phyloP scores from a whole-genome alignment of 2,113 vertebrate species.

The Fregetta grallaria region DNA sequence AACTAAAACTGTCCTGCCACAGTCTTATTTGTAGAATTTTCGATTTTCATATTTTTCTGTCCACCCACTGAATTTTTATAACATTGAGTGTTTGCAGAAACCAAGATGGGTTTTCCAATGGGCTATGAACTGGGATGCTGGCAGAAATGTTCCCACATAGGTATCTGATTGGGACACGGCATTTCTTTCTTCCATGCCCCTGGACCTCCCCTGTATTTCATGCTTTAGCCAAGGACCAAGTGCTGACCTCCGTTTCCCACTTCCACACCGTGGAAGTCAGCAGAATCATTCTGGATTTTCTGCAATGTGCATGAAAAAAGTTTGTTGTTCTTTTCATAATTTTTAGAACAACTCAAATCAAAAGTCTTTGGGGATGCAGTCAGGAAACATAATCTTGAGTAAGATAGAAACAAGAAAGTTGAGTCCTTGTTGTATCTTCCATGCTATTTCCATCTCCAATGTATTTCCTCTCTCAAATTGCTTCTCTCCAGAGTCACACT shows the following conservation, averaged over 20 bases:
- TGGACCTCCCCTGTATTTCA: not conserved
- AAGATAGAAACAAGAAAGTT: constrained; percentile 43
- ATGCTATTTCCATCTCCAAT: constrained; percentile 52
- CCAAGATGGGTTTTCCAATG: not conserved
- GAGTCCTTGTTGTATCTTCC: constrained; percentile 34
- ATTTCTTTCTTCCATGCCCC: not conserved
- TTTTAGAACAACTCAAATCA: not conserved
- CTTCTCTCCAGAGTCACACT: constrained; percentile 54
- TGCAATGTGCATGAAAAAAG: not conserved
- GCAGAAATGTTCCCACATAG: not conserved
- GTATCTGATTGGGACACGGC: not conserved
- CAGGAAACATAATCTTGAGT: constrained; percentile 22
- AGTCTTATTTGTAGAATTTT: not conserved
- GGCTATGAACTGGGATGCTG: not conserved
- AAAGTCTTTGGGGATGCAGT: not conserved
- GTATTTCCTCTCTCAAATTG: constrained; percentile 61
- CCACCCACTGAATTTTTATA: not conserved
- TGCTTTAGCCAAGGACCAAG: not conserved
- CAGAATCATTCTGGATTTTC: not conserved
- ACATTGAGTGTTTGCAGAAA: not conserved
- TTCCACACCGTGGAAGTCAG: not conserved
- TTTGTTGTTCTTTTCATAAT: not conserved
- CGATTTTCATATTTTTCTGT: not conserved
- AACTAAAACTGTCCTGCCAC: not conserved
- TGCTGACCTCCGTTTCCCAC: not conserved